Evolutionary conservation across 2,113 vertebrate species (phyloP).

Genomic region (Neogale vison): DNA sequence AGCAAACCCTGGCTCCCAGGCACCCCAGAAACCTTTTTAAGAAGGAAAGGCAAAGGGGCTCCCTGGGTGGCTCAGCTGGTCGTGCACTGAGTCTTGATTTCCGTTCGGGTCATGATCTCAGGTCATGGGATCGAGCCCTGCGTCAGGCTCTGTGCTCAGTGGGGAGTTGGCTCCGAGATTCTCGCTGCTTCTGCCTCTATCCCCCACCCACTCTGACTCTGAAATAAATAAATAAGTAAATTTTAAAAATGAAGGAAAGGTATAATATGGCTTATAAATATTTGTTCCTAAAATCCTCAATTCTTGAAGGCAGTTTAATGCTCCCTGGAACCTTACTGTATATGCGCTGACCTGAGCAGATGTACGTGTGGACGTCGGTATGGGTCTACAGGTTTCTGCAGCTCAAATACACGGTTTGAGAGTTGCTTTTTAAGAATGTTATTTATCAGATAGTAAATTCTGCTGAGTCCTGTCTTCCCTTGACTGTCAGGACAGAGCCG

Average conservation of each 20-base stretch:
- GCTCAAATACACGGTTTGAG: not conserved
- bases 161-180: too few relatives aligned
- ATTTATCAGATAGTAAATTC: not conserved
- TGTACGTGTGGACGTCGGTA: accelerated
- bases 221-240: too few relatives aligned
- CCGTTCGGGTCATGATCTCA: too few relatives aligned
- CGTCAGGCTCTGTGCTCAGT: too few relatives aligned
- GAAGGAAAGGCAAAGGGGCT: not conserved
- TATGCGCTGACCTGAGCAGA: not conserved
- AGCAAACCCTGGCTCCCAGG: too few relatives aligned
- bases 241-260: not conserved
- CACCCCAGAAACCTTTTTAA: not conserved
- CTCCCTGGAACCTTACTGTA: not conserved
- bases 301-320: not conserved
- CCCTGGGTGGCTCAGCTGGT: too few relatives aligned
- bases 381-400: not conserved
- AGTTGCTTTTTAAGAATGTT: not conserved
- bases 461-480: not conserved
- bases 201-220: too few relatives aligned
- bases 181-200: too few relatives aligned
- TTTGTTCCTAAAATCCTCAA: not conserved
- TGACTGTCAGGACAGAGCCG: not conserved
- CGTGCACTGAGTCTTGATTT: too few relatives aligned
- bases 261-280: not conserved
- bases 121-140: too few relatives aligned